Evolutionary conservation across 30 jellyfish, hydroid and myxozoan genomes (phyloP), one percentile per base, ranked within the genome.

Genomic region (Aurelia sp.): DNA sequence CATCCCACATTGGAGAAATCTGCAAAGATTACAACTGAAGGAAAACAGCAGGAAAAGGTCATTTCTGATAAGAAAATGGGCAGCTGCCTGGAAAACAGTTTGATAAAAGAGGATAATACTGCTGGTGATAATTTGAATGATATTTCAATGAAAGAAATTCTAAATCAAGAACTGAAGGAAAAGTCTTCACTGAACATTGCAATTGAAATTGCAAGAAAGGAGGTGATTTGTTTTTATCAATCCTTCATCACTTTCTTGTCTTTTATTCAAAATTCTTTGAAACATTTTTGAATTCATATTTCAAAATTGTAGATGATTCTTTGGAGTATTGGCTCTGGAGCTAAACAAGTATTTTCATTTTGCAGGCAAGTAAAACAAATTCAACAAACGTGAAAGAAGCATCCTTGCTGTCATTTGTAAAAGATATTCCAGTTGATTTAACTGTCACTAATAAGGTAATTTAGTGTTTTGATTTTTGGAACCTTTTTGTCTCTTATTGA

Each of bases 381-480:
- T 44, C 55, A 44, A 44, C 15, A 10, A 44, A 44, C 8, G 55
- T 9, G 55, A 44, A 44, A 16, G 55, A 44, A 7, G 55, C 9
- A 10, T 44, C 55, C 7, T 61, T 83, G 59, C 73, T 83, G 65
- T 30, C 73, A 31, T 30, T 23, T 11, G 92, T 83, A 7, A 11
- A 11, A 9, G 86, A 71, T 63, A 19, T 44, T 5, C 86, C 86
- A 44, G 11, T 83, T 33, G 92, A 71, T 71, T 35, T 73, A 51
- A 41, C 92, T 20, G 80, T 73, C 0, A 71, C 58, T 51, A 58
- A 74, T 15, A 66, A 81, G 90, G 89, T 79, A 20, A 59, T 44
- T 44, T 44, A 5, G 61, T 61, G 3, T 61, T 61, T 22, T n/a
- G 31, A 19, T 61, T 61, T 0, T 61, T 61, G 23, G 23, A 22